A percentile compares a stretch with the other conserved stretches of the same genome.
phyloP scores from a whole-genome alignment of 2,113 vertebrate species.

The Sorex fumeus region DNA sequence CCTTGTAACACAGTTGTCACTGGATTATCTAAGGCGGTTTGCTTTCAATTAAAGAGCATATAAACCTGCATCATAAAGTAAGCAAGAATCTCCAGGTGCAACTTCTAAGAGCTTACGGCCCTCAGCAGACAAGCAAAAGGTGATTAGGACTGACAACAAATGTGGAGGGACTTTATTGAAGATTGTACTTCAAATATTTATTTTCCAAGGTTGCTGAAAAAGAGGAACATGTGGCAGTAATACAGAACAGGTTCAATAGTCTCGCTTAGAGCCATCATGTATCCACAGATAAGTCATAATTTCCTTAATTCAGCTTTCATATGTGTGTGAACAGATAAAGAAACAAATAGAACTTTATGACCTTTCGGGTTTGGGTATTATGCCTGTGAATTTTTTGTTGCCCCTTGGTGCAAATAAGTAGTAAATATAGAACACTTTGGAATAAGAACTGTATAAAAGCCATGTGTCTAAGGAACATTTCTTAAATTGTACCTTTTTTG shows the following conservation, averaged over 20 bases:
- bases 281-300: conserved; percentile 60
- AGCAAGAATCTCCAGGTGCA: conserved; percentile 84
- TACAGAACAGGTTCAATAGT: conserved; percentile 67
- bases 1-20: conserved; percentile 86
- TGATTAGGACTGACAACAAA: conserved; percentile 80
- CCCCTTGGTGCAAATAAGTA: conserved; percentile 23
- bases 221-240: conserved; percentile 64
- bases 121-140: conserved; percentile 73
- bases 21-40: conserved; percentile 86
- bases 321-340: not conserved
- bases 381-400: conserved; percentile 22
- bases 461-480: not conserved
- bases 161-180: conserved; percentile 75
- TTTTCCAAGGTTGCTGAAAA: conserved; percentile 77
- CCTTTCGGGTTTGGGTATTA: conserved; percentile 46
- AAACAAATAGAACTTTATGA: conserved; percentile 31
- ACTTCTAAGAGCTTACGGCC: conserved; percentile 79
- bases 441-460: conserved; percentile 30
- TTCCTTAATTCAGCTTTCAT: conserved; percentile 55
- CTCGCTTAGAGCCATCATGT: conserved; percentile 56
- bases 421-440: conserved; percentile 34
- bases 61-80: conserved; percentile 86
- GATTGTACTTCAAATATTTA: conserved; percentile 83
- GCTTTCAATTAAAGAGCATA: conserved; percentile 86
- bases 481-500: not conserved